Percentiles rank a stretch among this genome's conserved stretches.
Conservation (phyloP, 2,888 invertebrate genomes). For the Phymatocera aterrima region DNA sequence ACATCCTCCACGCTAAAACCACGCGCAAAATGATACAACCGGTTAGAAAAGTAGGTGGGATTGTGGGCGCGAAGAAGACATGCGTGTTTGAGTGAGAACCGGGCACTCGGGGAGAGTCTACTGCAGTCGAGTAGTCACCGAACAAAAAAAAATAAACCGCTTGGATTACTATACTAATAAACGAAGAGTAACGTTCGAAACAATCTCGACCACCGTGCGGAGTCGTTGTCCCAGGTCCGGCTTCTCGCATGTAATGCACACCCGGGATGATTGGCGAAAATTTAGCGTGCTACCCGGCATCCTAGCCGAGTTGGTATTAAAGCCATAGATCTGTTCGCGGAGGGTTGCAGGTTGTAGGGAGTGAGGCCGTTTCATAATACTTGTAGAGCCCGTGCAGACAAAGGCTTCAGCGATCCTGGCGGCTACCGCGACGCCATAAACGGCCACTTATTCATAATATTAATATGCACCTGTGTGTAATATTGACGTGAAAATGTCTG, state of each 20-base stretch:
- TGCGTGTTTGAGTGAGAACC: no score
- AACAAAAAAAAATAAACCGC: no score
- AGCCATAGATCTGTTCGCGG: conserved; percentile 57
- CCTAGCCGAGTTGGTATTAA: conserved; percentile 35
- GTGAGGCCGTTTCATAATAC: conserved; percentile 58
- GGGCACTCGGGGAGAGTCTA: no score
- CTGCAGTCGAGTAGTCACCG: no score
- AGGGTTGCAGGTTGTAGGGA: not conserved
- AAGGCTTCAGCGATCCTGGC: not conserved
- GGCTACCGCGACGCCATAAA: not conserved
- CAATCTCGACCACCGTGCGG: not conserved
- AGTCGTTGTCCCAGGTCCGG: conserved; percentile 15
- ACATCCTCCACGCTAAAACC: no score
- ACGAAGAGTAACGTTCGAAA: not conserved
- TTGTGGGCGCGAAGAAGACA: no score
- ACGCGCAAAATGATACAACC: not conserved
- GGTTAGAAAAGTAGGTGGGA: not conserved
- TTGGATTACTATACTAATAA: not conserved
- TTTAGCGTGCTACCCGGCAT: conserved; percentile 21
- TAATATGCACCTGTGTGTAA: not conserved
- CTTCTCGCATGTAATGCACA: not conserved
- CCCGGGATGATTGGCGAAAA: conserved; percentile 41
- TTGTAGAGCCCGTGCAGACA: conserved; percentile 52
- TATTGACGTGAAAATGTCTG: no score
- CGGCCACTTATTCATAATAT: not conserved